Evolutionary conservation across 2,113 vertebrate genomes (phyloP).

Genomic region (Nycticebus coucang): DNA sequence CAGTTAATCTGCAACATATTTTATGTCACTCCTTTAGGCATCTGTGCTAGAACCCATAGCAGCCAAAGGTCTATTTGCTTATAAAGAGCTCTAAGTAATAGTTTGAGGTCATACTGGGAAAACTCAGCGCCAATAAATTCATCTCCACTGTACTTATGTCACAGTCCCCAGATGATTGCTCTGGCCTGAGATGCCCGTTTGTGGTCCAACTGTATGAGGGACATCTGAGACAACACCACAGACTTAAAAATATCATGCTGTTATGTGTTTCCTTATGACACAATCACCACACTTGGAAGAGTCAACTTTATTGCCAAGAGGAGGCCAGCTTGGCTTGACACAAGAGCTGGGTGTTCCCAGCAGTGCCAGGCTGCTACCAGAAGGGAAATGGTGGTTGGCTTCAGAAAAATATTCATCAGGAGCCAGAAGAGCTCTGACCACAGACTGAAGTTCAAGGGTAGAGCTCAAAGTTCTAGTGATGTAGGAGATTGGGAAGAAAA

Average conservation of each 20-base stretch:
- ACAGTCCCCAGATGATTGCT: neutral
- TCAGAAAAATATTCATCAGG: neutral
- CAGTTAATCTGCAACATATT: neutral
- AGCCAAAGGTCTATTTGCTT: constrained; percentile 9
- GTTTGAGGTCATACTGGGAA: constrained; percentile 11
- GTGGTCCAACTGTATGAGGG: neutral
- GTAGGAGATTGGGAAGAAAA: neutral
- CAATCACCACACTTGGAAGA: constrained; percentile 30
- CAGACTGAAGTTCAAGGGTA: neutral
- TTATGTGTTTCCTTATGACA: constrained; percentile 17
- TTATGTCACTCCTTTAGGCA: neutral
- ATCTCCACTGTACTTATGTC: neutral
- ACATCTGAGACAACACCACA: constrained; percentile 39
- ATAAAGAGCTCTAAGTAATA: neutral
- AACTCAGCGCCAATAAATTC: neutral
- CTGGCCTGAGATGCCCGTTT: constrained; percentile 11
- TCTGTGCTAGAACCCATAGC: neutral
- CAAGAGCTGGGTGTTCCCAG: constrained; percentile 16
- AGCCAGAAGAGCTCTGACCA: neutral
- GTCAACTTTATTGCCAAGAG: neutral
- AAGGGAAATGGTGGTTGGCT: neutral
- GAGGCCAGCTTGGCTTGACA: neutral
- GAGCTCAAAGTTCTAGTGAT: neutral
- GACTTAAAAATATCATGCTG: constrained; percentile 55
- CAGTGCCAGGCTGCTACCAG: neutral